Percentiles rank a stretch among this genome's conserved stretches.
phyloP scores from a whole-genome alignment of 2,888 invertebrate genomes.

The Acronicta alni region DNA sequence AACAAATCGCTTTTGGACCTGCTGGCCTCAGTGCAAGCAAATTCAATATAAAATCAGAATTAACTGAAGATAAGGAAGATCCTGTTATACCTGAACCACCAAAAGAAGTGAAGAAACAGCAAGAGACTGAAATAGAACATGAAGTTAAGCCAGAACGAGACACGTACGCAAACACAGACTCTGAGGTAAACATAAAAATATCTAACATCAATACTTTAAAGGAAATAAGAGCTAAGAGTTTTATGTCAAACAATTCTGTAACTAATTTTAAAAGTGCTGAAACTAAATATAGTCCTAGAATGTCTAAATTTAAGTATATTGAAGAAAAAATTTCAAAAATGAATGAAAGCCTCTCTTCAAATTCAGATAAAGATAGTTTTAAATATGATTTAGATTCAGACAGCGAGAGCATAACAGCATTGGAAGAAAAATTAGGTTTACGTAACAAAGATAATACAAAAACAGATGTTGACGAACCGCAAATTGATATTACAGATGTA shows the following conservation, averaged over 20 bases:
- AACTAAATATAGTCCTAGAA: constrained; percentile 5
- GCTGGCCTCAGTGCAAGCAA: constrained; percentile 53
- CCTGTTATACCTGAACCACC: neutral
- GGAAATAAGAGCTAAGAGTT: constrained; percentile 8
- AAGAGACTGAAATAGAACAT: constrained; percentile 26
- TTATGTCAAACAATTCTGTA: neutral
- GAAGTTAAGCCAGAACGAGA: constrained; percentile 19
- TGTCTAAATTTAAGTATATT: constrained; percentile 29
- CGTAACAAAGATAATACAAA: constrained; percentile 40
- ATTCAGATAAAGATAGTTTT: constrained; percentile 29
- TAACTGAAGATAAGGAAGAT: constrained; percentile 11
- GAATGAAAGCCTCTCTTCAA: constrained; percentile 30
- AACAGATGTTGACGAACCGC: constrained; percentile 14
- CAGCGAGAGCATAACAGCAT: constrained; percentile 59
- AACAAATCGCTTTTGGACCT: constrained; percentile 62
- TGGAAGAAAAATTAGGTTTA: constrained; percentile 61
- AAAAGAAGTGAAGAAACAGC: constrained; percentile 10
- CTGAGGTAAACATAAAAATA: constrained; percentile 56
- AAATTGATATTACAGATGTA: constrained; percentile 15
- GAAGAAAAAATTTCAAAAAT: constrained; percentile 17
- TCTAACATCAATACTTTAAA: constrained; percentile 41
- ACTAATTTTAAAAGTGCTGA: neutral
- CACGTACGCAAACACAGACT: constrained; percentile 59
- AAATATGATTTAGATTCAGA: constrained; percentile 59
- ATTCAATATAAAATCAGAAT: constrained; percentile 42